These are phyloP conservation scores for Pampus argenteus DNA, from an alignment of 2,797 vertebrate species.

Conservation along the genomic window DNA sequence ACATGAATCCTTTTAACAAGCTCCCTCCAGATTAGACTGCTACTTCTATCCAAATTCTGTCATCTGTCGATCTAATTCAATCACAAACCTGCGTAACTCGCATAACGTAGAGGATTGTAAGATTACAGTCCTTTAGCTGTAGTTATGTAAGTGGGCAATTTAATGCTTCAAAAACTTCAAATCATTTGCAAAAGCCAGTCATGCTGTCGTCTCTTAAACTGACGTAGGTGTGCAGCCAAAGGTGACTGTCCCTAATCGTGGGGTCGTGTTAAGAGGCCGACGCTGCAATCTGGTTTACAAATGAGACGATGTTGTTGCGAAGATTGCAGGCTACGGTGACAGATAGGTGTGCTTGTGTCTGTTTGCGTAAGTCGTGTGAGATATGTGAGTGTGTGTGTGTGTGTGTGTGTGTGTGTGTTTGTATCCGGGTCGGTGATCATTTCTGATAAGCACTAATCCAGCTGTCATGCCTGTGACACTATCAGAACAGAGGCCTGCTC, in stretches of 20 bases:
- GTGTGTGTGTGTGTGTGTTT: conserved; percentile 27
- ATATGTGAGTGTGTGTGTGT: conserved; percentile 33
- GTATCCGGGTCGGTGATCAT: conserved; percentile 62
- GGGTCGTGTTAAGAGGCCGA: conserved; percentile 26
- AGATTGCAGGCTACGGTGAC: conserved; percentile 37
- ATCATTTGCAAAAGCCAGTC: conserved; percentile 55
- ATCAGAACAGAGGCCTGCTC: conserved; percentile 69
- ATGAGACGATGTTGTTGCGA: conserved; percentile 54
- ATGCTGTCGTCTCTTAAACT: conserved; percentile 50
- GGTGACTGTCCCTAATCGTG: conserved; percentile 67
- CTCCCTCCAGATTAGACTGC: conserved; percentile 35
- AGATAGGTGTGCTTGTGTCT: conserved; percentile 32
- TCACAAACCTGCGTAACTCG: conserved; percentile 20
- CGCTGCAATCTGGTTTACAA: conserved; percentile 63
- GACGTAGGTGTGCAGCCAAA: conserved; percentile 60
- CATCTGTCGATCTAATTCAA: conserved; percentile 51
- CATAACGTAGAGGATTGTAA: conserved; percentile 12
- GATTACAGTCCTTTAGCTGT: conserved; percentile 7
- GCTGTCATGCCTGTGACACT: conserved; percentile 73
- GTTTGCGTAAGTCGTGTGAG: conserved; percentile 13
- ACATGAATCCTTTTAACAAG: conserved; percentile 50
- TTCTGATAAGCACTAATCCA: conserved; percentile 80
- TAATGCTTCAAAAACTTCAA: conserved; percentile 39
- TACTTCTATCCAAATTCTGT: conserved; percentile 7
- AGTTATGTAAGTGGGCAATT: conserved; percentile 35